Evolutionary conservation across 2,888 invertebrate genomes (phyloP), one percentile per base, ranked within the genome.

Genomic region (Maniola hyperantus): DNA sequence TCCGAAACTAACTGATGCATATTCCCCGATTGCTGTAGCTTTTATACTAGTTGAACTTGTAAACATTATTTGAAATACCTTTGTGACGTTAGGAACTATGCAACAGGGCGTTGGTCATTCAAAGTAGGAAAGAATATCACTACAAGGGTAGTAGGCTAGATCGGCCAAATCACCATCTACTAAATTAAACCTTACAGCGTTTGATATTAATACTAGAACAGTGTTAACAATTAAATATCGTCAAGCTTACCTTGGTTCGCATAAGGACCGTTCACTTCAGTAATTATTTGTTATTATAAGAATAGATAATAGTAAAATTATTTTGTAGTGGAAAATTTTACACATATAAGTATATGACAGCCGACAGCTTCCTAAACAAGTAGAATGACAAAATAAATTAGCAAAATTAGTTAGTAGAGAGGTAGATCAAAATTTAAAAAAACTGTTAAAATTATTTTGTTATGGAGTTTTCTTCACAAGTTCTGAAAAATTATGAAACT

Each of bases 171-270:
- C 85, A 93, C 20, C 39, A 20, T 50, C 93, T 91, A 93, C 92
- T 92, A 91, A 82, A 85, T 86, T 89, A 78, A 82, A 88, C 91
- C 89, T 90, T 87, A 86, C 87, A 86, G 84, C 87, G 87, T 87
- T 86, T 84, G 85, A 85, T 86, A 88, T 79, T 84, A 60, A 62
- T 81, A 77, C 53, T 76, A 61, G 75, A 73, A 77, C 73, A 63
- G 57, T 63, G 39, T 54, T 66, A 65, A 53, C 66, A 50, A 64
- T 67, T 66, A 62, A 63, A 67, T 64, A 54, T 62, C 48, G 60
- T 61, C 64, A 64, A 51, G 71, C 81, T 89, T 82, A 20, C 61
- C 61, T 61, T 50, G 61, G 50, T 79, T 89, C 91, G 74, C 71
- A 79, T 82, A 88, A 88, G 87, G 88, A 72, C 76, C 80, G 63